A percentile compares a stretch with the other conserved stretches of the same genome.
Evolutionary conservation across 1,140 invertebrate species (phyloP).

Genomic region (Hycleus phaleratus): DNA sequence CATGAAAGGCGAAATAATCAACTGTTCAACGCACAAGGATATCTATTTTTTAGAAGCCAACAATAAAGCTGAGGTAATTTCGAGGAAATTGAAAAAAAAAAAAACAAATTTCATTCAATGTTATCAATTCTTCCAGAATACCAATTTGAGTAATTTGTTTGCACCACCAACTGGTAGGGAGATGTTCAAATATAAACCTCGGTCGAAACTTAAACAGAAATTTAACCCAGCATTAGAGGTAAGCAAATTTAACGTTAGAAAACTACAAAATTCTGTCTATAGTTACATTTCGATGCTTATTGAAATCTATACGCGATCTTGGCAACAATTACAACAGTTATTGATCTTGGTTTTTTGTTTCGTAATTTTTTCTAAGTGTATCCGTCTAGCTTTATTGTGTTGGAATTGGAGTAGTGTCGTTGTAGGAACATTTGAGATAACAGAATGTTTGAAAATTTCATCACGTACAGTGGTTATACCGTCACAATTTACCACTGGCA

Average conservation of each 20-base stretch:
- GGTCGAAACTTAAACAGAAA: constrained; percentile 39
- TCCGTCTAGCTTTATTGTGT: too few species aligned
- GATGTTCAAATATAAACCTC: constrained; percentile 45
- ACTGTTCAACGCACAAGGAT: constrained; percentile 36
- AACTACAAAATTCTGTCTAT: too few species aligned
- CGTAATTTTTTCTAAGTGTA: too few species aligned
- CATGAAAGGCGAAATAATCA: constrained; percentile 39
- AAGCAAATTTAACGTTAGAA: constrained; percentile 14
- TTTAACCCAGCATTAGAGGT: constrained; percentile 36
- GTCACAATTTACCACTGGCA: constrained; percentile 1
- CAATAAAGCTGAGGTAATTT: constrained; percentile 36
- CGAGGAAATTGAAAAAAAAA: too few species aligned
- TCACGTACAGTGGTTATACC: constrained; percentile 15
- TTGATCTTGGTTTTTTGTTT: too few species aligned
- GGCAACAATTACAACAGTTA: too few species aligned
- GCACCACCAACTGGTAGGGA: constrained; percentile 48
- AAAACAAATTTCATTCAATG: not conserved
- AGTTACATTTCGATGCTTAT: too few species aligned
- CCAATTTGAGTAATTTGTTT: constrained; percentile 49
- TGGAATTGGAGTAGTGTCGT: too few species aligned
- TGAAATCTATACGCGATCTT: too few species aligned
- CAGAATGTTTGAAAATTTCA: constrained; percentile 7
- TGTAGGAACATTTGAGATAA: not conserved
- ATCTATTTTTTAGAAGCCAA: constrained; percentile 39
- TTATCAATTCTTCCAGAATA: constrained; percentile 40